phyloP scores from a whole-genome alignment of 1,140 invertebrate genomes.

The Microplitis mediator region DNA sequence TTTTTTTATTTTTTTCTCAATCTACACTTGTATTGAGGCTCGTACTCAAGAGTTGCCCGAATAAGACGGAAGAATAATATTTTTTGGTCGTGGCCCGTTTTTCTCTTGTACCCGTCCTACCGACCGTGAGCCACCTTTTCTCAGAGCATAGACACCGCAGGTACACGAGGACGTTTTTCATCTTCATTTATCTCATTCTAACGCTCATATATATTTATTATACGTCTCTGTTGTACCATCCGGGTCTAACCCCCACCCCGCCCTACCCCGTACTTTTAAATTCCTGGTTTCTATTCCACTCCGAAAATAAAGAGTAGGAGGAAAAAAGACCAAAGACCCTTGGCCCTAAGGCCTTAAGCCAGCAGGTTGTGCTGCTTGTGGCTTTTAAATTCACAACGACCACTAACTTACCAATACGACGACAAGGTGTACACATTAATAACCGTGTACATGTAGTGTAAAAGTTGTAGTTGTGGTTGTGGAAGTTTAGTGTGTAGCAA shows the following conservation, averaged over 20 bases:
- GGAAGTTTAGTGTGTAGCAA: too few species aligned
- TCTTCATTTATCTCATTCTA: conserved; percentile 1
- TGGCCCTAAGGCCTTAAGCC: conserved; percentile 1
- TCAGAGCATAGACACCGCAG: not conserved
- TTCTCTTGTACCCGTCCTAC: not conserved
- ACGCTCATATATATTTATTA: not conserved
- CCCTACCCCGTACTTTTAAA: not conserved
- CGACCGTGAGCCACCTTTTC: conserved; percentile 9
- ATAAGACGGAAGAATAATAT: not conserved
- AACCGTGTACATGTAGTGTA: too few species aligned
- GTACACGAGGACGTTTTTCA: conserved; percentile 28
- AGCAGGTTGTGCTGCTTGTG: conserved; percentile 9
- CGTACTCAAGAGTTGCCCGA: not conserved
- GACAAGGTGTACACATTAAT: too few species aligned
- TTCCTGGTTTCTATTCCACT: conserved; percentile 25
- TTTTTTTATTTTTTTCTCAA: not conserved
- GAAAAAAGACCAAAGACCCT: conserved; percentile 4
- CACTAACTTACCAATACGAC: conserved; percentile 11
- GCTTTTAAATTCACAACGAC: conserved; percentile 47
- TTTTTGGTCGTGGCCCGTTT: conserved; percentile 12
- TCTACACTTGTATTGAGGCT: not conserved
- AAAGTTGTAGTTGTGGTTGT: too few species aligned
- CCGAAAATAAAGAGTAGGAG: not conserved
- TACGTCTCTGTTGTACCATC: conserved; percentile 11
- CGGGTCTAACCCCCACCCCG: not conserved